Base-by-base conservation (phyloP, 1,140 invertebrate species). In the Ephestia elutella region DNA sequence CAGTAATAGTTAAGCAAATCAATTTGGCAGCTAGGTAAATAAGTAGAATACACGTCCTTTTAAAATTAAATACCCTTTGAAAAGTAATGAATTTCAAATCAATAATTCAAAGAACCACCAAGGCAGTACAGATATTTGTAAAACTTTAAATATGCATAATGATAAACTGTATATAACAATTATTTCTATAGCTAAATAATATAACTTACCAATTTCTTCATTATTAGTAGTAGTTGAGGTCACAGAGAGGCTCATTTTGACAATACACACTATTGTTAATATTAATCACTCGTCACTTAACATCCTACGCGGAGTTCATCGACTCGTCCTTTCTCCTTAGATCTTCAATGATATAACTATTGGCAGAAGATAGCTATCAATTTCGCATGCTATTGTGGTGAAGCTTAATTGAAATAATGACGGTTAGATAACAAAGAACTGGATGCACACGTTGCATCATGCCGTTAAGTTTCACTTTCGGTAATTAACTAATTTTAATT, bases 131-230 rank as follows among this genome's bases (percentile, higher is more conserved):
- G 21, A 25, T 25, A 25, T 25, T n/a, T 25, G 21, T 25, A 25
- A 25, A 25, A 25, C 21, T 25, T 25, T 25, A 25, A 25, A 25
- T 25, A 25, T 3, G 21, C 21, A 25, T 25, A 25, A 7, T 25
- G 21, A 3, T 25, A 25, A n/a, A 13, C 10, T 35, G 13, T 9
- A 5, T 5, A 35, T 15, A 1, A 44, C 38, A n/a, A 15, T 4
- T 44, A 10, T 53, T 18, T 25, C n/a, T 5, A 25, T 25, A n/a
- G n/a, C n/a, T n/a, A n/a, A n/a, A n/a, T 53, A n/a, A 1, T 10
- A 25, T 25, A 60, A 79, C 80, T 82, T 75, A 84, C 79, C 80
- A 55, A 82, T 66, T 74, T 84, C 81, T 38, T 84, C 81, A 65
- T 70, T 73, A 60, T 73, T 74, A 58, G 63, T 60, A 48, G 64